A percentile compares a stretch with the other conserved stretches of the same genome.
These are phyloP conservation scores for Rafetus swinhoei DNA, from an alignment of 2,113 vertebrate genomes.

Conservation along the genomic window DNA sequence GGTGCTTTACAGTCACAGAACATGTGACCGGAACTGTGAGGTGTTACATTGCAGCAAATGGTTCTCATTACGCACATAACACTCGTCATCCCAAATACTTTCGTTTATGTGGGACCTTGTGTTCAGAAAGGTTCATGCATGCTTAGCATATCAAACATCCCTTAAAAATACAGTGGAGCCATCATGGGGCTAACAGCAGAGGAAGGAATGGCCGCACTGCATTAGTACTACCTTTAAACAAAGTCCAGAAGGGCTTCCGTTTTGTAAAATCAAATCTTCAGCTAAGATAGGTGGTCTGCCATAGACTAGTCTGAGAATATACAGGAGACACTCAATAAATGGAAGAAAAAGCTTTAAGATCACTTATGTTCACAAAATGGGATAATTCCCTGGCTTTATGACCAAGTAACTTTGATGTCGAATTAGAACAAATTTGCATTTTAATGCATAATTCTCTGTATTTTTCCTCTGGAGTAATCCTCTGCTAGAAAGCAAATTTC, in stretches of 20 bases:
- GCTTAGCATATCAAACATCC: neutral
- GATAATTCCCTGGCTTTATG: conserved; percentile 43
- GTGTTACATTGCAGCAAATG: neutral
- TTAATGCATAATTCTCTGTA: conserved; percentile 14
- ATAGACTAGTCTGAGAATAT: neutral
- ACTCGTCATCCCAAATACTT: neutral
- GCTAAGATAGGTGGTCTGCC: neutral
- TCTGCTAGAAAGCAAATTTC: neutral
- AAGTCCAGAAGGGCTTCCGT: neutral
- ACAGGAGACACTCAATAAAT: neutral
- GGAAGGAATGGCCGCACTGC: neutral
- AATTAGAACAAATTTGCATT: conserved; percentile 48
- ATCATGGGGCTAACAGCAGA: neutral
- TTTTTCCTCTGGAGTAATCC: conserved; percentile 23
- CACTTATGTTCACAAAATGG: neutral
- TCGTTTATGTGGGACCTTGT: neutral
- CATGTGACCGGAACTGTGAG: fast-evolving
- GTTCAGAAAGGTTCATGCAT: neutral
- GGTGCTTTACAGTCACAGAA: fast-evolving
- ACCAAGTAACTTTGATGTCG: conserved; percentile 29
- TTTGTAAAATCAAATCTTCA: neutral
- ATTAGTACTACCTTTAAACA: neutral
- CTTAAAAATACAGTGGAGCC: neutral
- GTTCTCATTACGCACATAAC: neutral
- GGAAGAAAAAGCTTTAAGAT: neutral